phyloP scores from a whole-genome alignment of 2,113 vertebrate species.

The Microcebus jonahi region DNA sequence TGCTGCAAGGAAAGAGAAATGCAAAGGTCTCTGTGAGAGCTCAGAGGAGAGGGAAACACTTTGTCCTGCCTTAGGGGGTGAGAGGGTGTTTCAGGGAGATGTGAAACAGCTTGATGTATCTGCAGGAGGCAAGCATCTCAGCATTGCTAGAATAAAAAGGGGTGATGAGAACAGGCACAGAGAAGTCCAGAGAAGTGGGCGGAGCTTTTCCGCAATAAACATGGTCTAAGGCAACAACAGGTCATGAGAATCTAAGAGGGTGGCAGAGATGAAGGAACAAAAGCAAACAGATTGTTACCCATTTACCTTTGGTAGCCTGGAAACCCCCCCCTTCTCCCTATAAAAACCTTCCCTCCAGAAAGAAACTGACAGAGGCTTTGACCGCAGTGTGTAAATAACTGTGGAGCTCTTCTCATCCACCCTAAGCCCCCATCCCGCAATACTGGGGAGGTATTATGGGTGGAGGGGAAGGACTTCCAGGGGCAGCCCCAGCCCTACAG shows the following conservation, averaged over 20 bases:
- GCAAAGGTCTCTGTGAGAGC: neutral
- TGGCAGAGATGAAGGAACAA: neutral
- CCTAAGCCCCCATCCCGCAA: neutral
- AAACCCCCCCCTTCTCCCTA: neutral
- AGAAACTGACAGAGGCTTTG: neutral
- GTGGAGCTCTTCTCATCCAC: neutral
- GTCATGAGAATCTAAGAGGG: neutral
- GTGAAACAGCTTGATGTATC: neutral
- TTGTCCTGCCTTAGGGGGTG: neutral
- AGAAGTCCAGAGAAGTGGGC: neutral
- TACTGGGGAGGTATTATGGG: neutral
- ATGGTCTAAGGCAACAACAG: neutral
- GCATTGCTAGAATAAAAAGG: neutral
- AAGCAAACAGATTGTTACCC: neutral
- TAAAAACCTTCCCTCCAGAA: neutral
- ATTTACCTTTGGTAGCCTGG: neutral
- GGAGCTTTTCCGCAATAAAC: neutral
- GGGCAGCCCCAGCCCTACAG: neutral
- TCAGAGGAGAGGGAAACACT: neutral
- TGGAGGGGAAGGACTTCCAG: neutral
- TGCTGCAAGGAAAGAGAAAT: neutral
- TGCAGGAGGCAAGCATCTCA: neutral
- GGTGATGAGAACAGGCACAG: neutral
- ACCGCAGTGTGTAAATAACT: neutral
- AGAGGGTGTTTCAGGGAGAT: neutral